Conservation (phyloP, 2,888 invertebrate species). For the Meghimatium bilineatum region DNA sequence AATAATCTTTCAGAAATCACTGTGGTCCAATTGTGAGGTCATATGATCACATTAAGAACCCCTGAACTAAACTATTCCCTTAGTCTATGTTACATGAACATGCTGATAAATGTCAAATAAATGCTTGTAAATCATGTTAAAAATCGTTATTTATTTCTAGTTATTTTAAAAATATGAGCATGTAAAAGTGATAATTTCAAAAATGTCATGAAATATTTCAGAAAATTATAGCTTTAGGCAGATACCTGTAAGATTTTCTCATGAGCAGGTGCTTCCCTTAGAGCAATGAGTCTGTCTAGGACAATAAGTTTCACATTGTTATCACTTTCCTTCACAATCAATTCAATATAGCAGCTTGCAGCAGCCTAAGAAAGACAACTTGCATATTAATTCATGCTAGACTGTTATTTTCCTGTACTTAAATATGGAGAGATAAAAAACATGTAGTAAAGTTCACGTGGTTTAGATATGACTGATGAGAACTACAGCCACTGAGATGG, state of each 20-base stretch:
- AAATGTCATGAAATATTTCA: neutral
- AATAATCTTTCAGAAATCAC: too few species aligned
- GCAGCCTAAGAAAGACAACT: conserved; percentile 83
- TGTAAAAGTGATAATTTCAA: neutral
- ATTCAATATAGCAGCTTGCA: conserved; percentile 97
- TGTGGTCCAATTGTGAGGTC: too few species aligned
- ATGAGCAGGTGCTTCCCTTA: conserved; percentile 88
- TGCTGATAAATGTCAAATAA: neutral
- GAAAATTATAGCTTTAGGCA: neutral
- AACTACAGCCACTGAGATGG: too few species aligned
- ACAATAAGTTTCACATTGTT: conserved; percentile 99
- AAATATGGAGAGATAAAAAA: too few species aligned
- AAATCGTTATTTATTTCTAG: neutral
- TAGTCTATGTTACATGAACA: neutral
- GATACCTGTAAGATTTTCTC: conserved; percentile 86
- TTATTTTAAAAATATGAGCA: neutral
- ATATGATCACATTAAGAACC: too few species aligned
- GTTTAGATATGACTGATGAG: too few species aligned
- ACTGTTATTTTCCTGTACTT: too few species aligned
- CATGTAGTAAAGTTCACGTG: too few species aligned
- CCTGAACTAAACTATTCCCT: too few species aligned
- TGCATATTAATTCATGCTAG: neutral
- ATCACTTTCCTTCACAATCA: conserved; percentile 99
- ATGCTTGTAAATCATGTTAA: neutral
- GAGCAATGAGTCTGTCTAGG: conserved; percentile 91